These are phyloP conservation scores for Callipepla squamata DNA, from an alignment of 2,113 vertebrate genomes.

Conservation along the genomic window DNA sequence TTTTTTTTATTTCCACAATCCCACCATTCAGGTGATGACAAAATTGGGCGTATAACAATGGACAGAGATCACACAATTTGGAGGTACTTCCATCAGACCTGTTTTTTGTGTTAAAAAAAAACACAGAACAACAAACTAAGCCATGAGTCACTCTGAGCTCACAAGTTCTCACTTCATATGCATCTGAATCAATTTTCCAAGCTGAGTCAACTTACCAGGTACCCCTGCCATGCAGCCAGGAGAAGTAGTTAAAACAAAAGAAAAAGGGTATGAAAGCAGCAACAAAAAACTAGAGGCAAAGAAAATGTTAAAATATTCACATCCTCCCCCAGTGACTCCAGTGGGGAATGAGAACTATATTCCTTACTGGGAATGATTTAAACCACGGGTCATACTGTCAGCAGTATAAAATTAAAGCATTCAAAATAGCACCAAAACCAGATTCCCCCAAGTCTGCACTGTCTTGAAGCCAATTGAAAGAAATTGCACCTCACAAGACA, in stretches of 20 bases:
- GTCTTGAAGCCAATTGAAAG: not conserved
- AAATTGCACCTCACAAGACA: not conserved
- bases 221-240: not conserved
- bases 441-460: not conserved
- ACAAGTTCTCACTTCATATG: not conserved
- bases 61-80: not conserved
- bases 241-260: conserved; percentile 17
- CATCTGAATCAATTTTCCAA: not conserved
- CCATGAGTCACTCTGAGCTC: not conserved
- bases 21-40: not conserved
- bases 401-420: not conserved
- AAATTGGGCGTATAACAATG: not conserved
- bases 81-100: not conserved
- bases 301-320: not conserved
- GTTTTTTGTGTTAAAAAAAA: no score
- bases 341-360: not conserved
- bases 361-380: not conserved
- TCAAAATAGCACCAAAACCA: not conserved
- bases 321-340: not conserved
- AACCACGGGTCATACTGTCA: not conserved
- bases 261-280: not conserved
- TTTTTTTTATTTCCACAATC: not conserved
- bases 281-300: not conserved
- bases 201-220: not conserved
- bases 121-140: not conserved